phyloP scores from a whole-genome alignment of 2,113 vertebrate genomes.

The Nerophis ophidion region DNA sequence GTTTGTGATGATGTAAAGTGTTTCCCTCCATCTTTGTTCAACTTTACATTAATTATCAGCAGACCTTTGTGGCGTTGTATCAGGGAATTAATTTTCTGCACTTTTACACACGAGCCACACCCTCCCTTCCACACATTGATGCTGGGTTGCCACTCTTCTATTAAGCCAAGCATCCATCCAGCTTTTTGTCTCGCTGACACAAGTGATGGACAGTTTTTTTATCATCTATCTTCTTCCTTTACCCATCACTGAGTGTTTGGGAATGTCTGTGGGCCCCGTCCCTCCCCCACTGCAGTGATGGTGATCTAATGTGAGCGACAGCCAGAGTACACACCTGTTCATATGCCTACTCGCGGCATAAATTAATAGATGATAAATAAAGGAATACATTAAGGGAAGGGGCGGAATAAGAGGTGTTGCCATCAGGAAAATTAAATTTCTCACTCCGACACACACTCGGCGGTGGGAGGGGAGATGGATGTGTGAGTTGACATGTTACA shows the following conservation, averaged over 20 bases:
- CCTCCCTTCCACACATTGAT: conserved; percentile 3
- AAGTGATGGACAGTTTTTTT: conserved; percentile 35
- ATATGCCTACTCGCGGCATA: conserved; percentile 68
- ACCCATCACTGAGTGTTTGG: conserved; percentile 13
- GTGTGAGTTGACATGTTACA: conserved; percentile 36
- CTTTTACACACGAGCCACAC: conserved; percentile 24
- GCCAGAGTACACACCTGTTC: conserved; percentile 65
- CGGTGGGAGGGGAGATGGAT: conserved; percentile 35
- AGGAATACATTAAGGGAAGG: conserved; percentile 72
- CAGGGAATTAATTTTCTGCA: conserved; percentile 16
- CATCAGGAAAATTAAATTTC: conserved; percentile 80
- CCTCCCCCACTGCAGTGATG: conserved; percentile 42
- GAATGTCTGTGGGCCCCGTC: conserved; percentile 6
- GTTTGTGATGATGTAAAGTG: conserved; percentile 8
- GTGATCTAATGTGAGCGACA: conserved; percentile 52
- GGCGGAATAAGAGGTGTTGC: conserved; percentile 68
- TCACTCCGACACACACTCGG: conserved; percentile 73
- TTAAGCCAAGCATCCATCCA: background rate
- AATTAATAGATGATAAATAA: conserved; percentile 75
- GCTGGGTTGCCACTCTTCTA: no score
- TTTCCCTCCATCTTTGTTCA: no score
- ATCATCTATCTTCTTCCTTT: conserved; percentile 11
- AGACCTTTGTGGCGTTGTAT: conserved; percentile 18
- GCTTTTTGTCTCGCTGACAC: conserved; percentile 16
- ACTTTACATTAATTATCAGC: conserved; percentile 9